Conservation (phyloP, 2,113 vertebrate species). For the Rattus rattus region DNA sequence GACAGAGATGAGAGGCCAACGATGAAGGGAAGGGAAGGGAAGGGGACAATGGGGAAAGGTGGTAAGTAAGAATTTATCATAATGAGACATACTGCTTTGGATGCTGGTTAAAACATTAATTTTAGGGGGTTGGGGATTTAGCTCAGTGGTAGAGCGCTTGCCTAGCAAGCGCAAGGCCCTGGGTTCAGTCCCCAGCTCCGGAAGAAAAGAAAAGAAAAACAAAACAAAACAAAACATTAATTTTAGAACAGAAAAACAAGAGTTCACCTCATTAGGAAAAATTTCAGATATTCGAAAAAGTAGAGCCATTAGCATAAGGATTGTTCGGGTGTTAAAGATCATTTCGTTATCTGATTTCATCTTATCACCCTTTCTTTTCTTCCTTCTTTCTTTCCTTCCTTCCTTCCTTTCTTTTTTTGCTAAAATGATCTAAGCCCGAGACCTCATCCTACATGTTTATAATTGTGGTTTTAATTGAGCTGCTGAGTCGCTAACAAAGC, state of each 20-base stretch:
- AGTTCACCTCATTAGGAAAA: constrained; percentile 24
- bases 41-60: too few relatives aligned
- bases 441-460: constrained; percentile 28
- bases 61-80: background rate
- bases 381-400: too few relatives aligned
- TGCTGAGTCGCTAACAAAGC: constrained; percentile 60
- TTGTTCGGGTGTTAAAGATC: background rate
- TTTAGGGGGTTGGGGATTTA: too few relatives aligned
- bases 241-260: background rate
- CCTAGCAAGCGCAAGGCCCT: too few relatives aligned
- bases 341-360: constrained; percentile 21
- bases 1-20: background rate
- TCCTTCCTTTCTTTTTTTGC: background rate
- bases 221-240: background rate
- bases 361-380: background rate
- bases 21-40: too few relatives aligned
- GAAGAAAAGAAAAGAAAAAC: too few relatives aligned
- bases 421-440: constrained; percentile 18
- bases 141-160: too few relatives aligned
- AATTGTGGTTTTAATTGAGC: constrained; percentile 74
- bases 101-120: background rate
- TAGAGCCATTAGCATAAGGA: background rate
- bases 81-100: background rate
- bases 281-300: background rate
- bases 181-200: too few relatives aligned